A percentile compares a stretch with the other conserved stretches of the same genome.
These are phyloP conservation scores for Lepus europaeus DNA, from an alignment of 2,113 vertebrate species.

Conservation along the genomic window DNA sequence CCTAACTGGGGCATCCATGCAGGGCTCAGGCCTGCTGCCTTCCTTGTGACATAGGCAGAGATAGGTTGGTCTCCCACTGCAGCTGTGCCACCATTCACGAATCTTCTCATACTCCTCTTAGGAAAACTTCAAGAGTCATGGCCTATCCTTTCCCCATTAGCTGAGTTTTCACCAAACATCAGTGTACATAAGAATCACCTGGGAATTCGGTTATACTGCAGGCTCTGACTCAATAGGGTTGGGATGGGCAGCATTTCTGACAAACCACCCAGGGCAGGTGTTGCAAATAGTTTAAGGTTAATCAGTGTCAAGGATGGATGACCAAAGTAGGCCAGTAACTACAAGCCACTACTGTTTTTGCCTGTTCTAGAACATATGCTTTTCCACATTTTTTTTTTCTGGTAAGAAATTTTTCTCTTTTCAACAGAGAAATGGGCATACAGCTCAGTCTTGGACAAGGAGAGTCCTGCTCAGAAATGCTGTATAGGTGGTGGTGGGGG, in stretches of 20 bases:
- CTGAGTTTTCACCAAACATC: background rate
- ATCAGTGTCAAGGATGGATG: background rate
- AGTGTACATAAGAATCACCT: background rate
- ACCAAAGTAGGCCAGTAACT: background rate
- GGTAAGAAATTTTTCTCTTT: background rate
- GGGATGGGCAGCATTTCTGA: background rate
- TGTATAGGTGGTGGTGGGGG: background rate
- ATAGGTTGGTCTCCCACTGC: background rate
- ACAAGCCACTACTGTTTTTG: background rate
- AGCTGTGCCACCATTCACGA: accelerated
- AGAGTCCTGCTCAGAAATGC: background rate
- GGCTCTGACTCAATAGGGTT: background rate
- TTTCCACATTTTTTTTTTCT: background rate
- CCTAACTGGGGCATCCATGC: background rate
- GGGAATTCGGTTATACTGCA: background rate
- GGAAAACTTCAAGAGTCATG: background rate
- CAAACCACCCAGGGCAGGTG: background rate
- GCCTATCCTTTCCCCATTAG: background rate
- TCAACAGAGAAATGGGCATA: background rate
- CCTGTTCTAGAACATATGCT: background rate
- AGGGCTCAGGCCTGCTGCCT: background rate
- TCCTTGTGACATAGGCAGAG: background rate
- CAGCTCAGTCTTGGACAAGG: background rate
- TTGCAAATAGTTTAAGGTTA: background rate
- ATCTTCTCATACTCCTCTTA: background rate